Evolutionary conservation across 2,113 vertebrate species (phyloP), one percentile per base, ranked within the genome.

Genomic region (Riparia riparia): DNA sequence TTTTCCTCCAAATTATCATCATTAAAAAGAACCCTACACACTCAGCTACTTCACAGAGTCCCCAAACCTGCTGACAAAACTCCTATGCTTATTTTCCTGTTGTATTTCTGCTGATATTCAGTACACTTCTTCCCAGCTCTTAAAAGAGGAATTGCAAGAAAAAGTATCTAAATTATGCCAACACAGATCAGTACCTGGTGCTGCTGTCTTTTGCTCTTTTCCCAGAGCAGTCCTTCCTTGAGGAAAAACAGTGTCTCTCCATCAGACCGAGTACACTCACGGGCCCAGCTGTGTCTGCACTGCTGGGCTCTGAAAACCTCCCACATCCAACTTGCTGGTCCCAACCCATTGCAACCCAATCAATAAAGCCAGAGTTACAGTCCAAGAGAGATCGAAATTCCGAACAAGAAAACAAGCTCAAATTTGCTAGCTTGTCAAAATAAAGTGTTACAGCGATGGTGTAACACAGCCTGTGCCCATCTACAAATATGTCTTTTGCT

Each of bases 351-450:
- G 71, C 54, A 39, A n/a, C 16, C 26, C 5, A 2, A 78, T 73
- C 86, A 73, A 63, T 86, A 90, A 70, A 4, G 9, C 22, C 82
- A 77, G 49, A 60, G 32, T 20, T 73, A 66, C 45, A 53, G 42
- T 2, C 61, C 10, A 14, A 80, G 41, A 80, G 24, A 64, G 10
- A 93, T 6, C 1, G 0, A 93, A 90, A 82, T 31, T 44, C 58
- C 17, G 18, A 58, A 39, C 19, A 41, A 86, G 47, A 56, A 80
- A 90, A 66, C 71, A 77, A 45, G 54, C 64, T 72, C 71, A 90
- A 63, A 94, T 89, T 71, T 77, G 42, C 32, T 57, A 57, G 41
- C 58, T 78, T 92, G 79, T 90, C 91, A 96, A 83, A 93, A 90
- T 63, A 28, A 86, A 93, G 63, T n/a, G 76, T 70, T 93, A 51